A percentile compares a stretch with the other conserved stretches of the same genome.
These are phyloP conservation scores for Watsonalla cultraria DNA, from an alignment of 2,888 invertebrate species.

Conservation along the genomic window DNA sequence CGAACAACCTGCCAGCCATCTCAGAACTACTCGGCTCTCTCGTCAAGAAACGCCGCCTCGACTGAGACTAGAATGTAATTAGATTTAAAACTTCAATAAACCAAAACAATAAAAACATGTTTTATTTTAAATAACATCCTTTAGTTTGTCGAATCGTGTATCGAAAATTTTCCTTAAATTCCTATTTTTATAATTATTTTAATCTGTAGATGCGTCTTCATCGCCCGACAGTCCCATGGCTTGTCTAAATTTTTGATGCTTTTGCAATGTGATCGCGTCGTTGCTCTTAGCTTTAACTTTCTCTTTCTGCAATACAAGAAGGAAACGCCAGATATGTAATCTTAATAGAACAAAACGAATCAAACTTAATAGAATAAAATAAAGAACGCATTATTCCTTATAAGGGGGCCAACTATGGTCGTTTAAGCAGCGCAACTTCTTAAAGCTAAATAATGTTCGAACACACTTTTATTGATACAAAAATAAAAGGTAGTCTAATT, in stretches of 20 bases:
- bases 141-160: conserved; percentile 13
- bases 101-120: conserved; percentile 17
- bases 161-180: conserved; percentile 29
- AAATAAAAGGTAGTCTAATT: too few species aligned
- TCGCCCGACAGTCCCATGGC: conserved; percentile 68
- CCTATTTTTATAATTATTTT: conserved; percentile 31
- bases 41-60: conserved; percentile 88
- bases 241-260: conserved; percentile 62
- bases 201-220: conserved; percentile 66
- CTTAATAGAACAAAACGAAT: too few species aligned
- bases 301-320: conserved; percentile 54
- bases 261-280: conserved; percentile 46
- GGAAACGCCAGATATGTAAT: conserved; percentile 9
- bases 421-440: too few species aligned
- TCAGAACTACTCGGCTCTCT: conserved; percentile 90
- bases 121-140: conserved; percentile 27
- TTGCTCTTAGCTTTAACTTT: conserved; percentile 53
- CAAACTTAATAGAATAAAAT: too few species aligned
- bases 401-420: too few species aligned
- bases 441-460: too few species aligned
- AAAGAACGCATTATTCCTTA: too few species aligned
- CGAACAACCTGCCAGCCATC: conserved; percentile 87
- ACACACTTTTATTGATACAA: too few species aligned
- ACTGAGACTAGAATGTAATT: conserved; percentile 56
- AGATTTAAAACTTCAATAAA: conserved; percentile 16